Evolutionary conservation across 2,797 vertebrate species (phyloP), one percentile per base, ranked within the genome.

Genomic region (Scomberomorus guttatus): DNA sequence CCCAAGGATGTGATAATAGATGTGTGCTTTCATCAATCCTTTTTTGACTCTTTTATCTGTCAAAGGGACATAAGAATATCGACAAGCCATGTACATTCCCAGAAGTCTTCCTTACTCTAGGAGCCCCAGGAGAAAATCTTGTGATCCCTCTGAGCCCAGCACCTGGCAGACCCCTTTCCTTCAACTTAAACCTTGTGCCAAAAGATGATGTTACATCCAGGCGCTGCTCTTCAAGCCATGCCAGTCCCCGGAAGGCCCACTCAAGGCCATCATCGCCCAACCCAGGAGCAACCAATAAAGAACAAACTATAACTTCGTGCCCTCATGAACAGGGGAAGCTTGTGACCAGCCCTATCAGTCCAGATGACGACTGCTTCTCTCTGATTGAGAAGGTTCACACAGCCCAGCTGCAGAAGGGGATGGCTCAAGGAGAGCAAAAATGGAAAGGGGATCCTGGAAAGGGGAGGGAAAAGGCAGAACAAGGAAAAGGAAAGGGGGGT

Each of bases 71-170:
- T 20, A 88, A 73, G 39, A 65, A 67, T 60, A 32, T 69, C 4
- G 77, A 62, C 71, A 84, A 87, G 52, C 74, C 80, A 20, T 85
- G 79, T 58, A 17, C 62, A 42, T 92, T 90, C 68, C 94, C 95
- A 60, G 94, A 95, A 67, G 85, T 95, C 55, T 94, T 92, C 87
- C 88, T 95, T 52, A 95, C 92, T 48, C 69, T 95, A 0, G 94
- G 93, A 84, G 83, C 92, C 9, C 90, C 93, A 24, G 94, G 94
- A 68, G 93, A 95, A 52, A 82, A 88, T 55, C 50, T 94, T 29
- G 81, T 93, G 32, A 91, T 95, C 50, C 94, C 94, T 52, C 84
- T 95, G 74, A 94, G 67, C 42, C 60, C 80, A n/a, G 55, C 12
- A 55, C 85, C 86, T 68, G 90, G 83, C 44, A 86, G 85, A 84